A percentile compares a stretch with the other conserved stretches of the same genome.
Evolutionary conservation across 2,888 invertebrate genomes (phyloP).

Genomic region (Eugnorisma glareosa): DNA sequence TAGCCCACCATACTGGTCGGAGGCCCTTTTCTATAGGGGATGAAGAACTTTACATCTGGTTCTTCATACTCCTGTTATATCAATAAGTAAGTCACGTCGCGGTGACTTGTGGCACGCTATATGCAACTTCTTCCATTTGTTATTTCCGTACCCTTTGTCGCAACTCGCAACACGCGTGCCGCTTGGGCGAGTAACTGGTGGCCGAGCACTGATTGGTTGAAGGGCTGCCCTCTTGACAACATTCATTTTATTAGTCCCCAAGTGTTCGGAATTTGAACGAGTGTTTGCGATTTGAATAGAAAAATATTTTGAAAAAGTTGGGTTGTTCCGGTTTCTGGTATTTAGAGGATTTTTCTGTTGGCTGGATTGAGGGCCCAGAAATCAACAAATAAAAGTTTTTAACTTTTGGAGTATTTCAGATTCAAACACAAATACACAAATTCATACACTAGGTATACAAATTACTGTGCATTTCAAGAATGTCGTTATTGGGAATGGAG

Average conservation of each 20-base stretch:
- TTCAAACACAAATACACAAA: no score
- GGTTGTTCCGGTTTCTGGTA: neutral
- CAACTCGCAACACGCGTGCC: neutral
- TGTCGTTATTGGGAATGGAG: neutral
- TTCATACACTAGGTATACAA: no score
- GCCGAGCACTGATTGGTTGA: neutral
- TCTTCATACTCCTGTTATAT: neutral
- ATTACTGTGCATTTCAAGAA: neutral
- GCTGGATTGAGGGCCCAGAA: neutral
- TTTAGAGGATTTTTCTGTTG: neutral
- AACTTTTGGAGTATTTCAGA: neutral
- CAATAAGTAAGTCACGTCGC: no score
- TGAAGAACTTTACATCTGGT: neutral
- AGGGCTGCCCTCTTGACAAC: neutral
- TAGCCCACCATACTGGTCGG: neutral
- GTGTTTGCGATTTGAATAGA: constrained; percentile 36
- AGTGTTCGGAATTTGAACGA: constrained; percentile 40
- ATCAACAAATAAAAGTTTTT: neutral
- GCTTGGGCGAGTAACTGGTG: neutral
- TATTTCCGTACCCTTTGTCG: neutral
- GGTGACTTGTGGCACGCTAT: neutral
- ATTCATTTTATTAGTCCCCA: constrained; percentile 58
- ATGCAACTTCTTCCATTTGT: no score
- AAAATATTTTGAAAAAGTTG: constrained; percentile 26
- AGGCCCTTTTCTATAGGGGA: neutral